Base-by-base conservation (phyloP, 2,113 vertebrate genomes). In the Illadopsis cleaveri region DNA sequence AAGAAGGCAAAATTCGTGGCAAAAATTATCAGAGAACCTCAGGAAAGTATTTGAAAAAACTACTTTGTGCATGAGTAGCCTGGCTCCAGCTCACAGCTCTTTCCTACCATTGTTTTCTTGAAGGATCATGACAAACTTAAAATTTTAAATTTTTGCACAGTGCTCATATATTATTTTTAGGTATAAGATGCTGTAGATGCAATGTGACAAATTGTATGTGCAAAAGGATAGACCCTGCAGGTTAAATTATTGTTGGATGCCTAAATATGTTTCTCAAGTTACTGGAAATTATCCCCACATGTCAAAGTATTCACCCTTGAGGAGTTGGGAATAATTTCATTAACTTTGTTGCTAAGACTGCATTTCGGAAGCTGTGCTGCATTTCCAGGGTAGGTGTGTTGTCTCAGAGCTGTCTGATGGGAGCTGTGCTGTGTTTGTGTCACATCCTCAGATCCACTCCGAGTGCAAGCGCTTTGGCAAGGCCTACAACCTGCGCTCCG, bases 381-480 rank as follows among this genome's bases (percentile, higher is more conserved):
- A 4, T 60, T 66, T 25, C 25, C 60, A 33, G 38, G 56, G n/a
- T 3, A 5, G 40, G 9, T 23, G 2, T 31, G 3, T 31, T 44
- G 89, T 51, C 54, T 51, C 47, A 44, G 40, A n/a, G 62, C 27
- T 65, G 31, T 51, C 4, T 84, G 15, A 58, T 0, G 0, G 31
- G 65, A 76, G 11, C 54, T 83, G 66, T 47, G 76, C 22, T 73
- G 72, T 89, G 60, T 71, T 48, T 93, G 27, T 78, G 82, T 66
- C 33, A 27, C 85, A 17, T 71, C 87, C 83, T 38, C 93, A 98
- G 99, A 99, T 99, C 96, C 99, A 99, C 89, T 98, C 99, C 2
- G 99, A 99, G 94, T 99, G 99, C 91, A 99, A 99, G 95, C 99
- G 99, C 77, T 99, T 99, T 82, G 99, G 99, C 21, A 99, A 99